These are phyloP conservation scores for Urosaurus nigricauda DNA, from an alignment of 2,797 vertebrate genomes.

Conservation along the genomic window DNA sequence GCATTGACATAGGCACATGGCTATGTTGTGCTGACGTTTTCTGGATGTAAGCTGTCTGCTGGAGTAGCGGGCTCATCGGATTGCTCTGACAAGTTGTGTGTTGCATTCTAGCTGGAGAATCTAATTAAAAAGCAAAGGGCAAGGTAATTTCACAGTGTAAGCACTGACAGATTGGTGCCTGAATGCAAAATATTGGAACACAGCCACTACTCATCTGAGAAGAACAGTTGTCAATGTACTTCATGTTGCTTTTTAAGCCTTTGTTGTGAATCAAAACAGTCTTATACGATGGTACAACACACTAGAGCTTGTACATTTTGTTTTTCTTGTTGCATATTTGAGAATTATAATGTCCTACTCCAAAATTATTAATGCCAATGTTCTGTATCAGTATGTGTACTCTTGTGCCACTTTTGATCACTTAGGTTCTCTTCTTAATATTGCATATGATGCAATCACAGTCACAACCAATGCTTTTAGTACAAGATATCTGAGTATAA, in stretches of 20 bases:
- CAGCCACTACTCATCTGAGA: constrained; percentile 3
- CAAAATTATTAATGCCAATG: background rate
- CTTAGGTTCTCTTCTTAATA: background rate
- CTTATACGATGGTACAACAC: background rate
- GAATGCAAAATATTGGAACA: background rate
- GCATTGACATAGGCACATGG: background rate
- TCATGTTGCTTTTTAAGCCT: background rate
- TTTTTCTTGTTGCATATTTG: background rate
- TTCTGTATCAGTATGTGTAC: background rate
- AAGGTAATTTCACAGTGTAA: constrained; percentile 10
- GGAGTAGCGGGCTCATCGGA: no score
- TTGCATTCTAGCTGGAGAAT: background rate
- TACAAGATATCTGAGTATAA: no score
- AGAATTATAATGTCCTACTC: background rate
- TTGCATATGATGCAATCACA: background rate
- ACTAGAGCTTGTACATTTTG: background rate
- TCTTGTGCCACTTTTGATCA: background rate
- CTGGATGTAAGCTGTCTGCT: background rate
- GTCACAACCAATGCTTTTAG: background rate
- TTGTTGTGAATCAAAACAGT: background rate
- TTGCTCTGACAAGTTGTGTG: background rate
- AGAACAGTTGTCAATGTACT: background rate
- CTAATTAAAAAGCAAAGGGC: constrained; percentile 17
- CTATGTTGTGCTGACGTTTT: background rate
- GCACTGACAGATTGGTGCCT: constrained; percentile 16